A percentile compares a stretch with the other conserved stretches of the same genome.
Evolutionary conservation across 2,797 vertebrate species (phyloP).

Genomic region (Percopsis omiscomaycus): DNA sequence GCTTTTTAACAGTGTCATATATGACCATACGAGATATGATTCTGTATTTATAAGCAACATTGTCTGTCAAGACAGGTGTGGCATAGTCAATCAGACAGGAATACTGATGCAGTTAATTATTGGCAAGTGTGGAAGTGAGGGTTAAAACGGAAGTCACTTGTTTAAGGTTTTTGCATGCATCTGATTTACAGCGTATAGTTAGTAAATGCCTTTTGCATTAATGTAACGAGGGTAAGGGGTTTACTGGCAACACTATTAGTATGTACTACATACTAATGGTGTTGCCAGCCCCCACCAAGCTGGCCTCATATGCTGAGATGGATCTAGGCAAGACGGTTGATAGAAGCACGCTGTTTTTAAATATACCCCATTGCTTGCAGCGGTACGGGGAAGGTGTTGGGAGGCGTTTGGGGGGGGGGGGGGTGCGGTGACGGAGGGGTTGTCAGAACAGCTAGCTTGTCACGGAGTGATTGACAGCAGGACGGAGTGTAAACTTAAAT

Average conservation of each 20-base stretch:
- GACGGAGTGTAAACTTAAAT: slow-evolving; percentile 18
- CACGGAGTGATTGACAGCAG: slow-evolving; percentile 52
- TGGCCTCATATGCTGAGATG: slow-evolving; percentile 53
- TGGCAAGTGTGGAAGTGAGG: not conserved
- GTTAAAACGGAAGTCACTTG: not conserved
- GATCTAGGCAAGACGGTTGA: slow-evolving; percentile 60
- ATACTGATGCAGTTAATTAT: not conserved
- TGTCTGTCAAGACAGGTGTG: not conserved
- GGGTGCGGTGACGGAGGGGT: not conserved
- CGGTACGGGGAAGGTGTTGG: slow-evolving; percentile 39
- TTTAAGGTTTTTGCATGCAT: too few relatives aligned
- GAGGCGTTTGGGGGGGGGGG: slow-evolving; percentile 21
- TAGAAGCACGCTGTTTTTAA: slow-evolving; percentile 57
- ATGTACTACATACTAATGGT: not conserved
- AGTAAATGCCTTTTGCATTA: too few relatives aligned
- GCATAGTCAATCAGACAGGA: not conserved
- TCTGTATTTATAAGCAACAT: too few relatives aligned
- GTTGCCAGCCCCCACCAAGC: slow-evolving; percentile 43
- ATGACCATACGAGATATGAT: too few relatives aligned
- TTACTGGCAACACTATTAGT: too few relatives aligned
- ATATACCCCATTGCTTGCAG: slow-evolving; percentile 51
- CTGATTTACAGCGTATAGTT: too few relatives aligned
- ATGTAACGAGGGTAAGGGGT: too few relatives aligned
- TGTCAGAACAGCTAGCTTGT: slow-evolving; percentile 38
- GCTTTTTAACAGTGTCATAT: too few relatives aligned